These are phyloP conservation scores for Oppia nitens DNA, from an alignment of 1,140 invertebrate species.

Conservation along the genomic window DNA sequence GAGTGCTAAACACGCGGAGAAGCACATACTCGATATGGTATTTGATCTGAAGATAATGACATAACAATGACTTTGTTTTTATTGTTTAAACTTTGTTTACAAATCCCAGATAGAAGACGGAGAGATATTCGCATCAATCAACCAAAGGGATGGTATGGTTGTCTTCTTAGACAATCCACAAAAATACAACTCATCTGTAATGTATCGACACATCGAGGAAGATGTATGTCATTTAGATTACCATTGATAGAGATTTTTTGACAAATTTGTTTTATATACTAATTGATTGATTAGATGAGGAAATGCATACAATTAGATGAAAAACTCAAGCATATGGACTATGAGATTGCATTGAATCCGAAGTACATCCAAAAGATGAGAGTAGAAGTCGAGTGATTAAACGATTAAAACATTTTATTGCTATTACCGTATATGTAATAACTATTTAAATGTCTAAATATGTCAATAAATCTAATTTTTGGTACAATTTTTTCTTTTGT, in stretches of 20 bases:
- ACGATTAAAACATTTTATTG: no score
- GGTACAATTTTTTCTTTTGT: no score
- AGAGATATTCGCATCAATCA: conserved; percentile 91
- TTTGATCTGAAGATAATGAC: no score
- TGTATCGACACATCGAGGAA: conserved; percentile 66
- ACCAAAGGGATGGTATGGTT: conserved; percentile 96
- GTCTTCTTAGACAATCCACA: conserved; percentile 88
- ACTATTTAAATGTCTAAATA: no score
- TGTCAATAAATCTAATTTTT: no score
- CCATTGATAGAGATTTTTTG: not conserved
- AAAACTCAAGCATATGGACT: conserved; percentile 75
- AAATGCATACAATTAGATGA: conserved; percentile 68
- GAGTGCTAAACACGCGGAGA: conserved; percentile 60
- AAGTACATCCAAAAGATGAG: conserved; percentile 56
- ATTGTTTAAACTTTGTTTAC: not conserved
- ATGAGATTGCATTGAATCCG: conserved; percentile 78
- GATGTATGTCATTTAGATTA: conserved; percentile 29
- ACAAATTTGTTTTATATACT: not conserved
- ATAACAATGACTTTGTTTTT: not conserved
- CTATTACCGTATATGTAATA: no score
- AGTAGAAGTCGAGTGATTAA: not conserved
- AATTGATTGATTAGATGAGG: conserved; percentile 45
- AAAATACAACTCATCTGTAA: conserved; percentile 72
- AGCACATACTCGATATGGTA: conserved; percentile 81
- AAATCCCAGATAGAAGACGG: conserved; percentile 74